Evolutionary conservation across 2,113 vertebrate genomes (phyloP).

Genomic region (Gobio gobio): DNA sequence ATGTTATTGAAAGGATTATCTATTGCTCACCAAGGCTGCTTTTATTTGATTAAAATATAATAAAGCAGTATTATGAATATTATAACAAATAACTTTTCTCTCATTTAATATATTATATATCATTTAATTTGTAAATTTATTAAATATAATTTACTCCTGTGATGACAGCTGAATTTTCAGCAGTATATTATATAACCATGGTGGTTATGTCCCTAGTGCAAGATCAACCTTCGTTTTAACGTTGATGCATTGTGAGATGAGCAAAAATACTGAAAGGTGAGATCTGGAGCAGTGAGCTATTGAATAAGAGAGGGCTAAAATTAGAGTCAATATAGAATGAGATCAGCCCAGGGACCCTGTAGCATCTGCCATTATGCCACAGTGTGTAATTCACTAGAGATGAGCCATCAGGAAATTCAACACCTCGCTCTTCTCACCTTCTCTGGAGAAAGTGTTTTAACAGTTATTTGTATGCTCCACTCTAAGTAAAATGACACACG

Average conservation of each 20-base stretch:
- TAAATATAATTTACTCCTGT: neutral
- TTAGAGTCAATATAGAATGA: neutral
- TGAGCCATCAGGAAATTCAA: slow-evolving; percentile 13
- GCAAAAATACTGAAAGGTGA: neutral
- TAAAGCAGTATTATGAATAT: too few species aligned
- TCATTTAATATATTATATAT: too few species aligned
- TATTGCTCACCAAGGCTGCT: too few species aligned
- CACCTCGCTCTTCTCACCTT: slow-evolving; percentile 14
- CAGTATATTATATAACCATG: neutral
- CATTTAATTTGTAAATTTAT: neutral
- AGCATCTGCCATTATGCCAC: slow-evolving; percentile 15
- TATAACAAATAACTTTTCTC: too few species aligned
- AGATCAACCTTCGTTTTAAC: neutral
- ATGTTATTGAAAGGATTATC: too few species aligned
- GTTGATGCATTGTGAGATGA: neutral
- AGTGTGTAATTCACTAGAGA: slow-evolving; percentile 19
- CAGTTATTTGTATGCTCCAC: slow-evolving; percentile 25
- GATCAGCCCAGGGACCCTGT: slow-evolving; percentile 12
- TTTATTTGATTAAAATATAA: too few species aligned
- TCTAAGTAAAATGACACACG: slow-evolving; percentile 28
- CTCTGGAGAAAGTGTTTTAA: slow-evolving; percentile 19
- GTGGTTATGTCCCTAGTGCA: neutral
- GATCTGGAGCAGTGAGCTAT: neutral
- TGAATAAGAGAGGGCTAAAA: slow-evolving; percentile 17
- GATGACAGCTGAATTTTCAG: neutral